Conservation (phyloP, 2,113 vertebrate genomes). For the Centropristis striata region DNA sequence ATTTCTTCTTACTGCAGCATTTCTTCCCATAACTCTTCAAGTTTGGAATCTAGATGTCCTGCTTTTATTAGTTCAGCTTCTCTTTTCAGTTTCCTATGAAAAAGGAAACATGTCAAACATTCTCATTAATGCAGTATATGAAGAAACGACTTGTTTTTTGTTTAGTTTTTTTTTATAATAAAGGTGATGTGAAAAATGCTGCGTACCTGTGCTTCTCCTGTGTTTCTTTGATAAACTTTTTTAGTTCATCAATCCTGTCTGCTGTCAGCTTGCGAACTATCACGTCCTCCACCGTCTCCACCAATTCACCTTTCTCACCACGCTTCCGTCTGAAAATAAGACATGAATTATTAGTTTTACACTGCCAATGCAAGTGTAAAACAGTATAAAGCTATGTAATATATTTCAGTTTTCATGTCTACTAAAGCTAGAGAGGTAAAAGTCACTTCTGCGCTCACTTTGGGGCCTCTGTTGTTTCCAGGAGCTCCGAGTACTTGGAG, state of each 20-base stretch:
- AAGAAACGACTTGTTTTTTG: background rate
- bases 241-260: constrained; percentile 94
- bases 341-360: background rate
- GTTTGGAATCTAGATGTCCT: constrained; percentile 92
- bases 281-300: constrained; percentile 97
- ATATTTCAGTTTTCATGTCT: background rate
- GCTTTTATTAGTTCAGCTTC: constrained; percentile 95
- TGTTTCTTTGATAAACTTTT: constrained; percentile 94
- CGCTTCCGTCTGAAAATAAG: constrained; percentile 90
- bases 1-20: constrained; percentile 88
- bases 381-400: background rate
- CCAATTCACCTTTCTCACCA: constrained; percentile 96
- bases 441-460: constrained; percentile 87
- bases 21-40: constrained; percentile 94
- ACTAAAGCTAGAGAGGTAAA: background rate
- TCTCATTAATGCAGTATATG: background rate
- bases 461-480: constrained; percentile 95
- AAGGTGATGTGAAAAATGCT: background rate
- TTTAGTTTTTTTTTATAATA: background rate
- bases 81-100: constrained; percentile 91
- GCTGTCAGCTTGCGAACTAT: constrained; percentile 94
- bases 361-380: background rate
- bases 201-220: constrained; percentile 95
- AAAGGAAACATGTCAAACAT: background rate
- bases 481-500: constrained; percentile 93